phyloP scores from a whole-genome alignment of 2,797 vertebrate genomes.

The Balearica regulorum region DNA sequence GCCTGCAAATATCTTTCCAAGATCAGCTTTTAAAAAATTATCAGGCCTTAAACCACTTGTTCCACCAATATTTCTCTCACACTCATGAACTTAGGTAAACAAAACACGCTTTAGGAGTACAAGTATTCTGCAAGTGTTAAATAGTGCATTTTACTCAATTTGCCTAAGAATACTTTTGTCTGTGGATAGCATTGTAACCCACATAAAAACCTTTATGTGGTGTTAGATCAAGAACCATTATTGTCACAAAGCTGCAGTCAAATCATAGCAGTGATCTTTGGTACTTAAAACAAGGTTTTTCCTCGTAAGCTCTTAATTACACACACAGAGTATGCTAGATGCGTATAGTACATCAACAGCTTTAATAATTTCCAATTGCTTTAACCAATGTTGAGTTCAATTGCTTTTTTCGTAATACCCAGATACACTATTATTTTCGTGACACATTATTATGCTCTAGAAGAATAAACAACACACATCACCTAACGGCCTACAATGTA shows the following conservation, averaged over 20 bases:
- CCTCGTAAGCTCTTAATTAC: constrained; percentile 39
- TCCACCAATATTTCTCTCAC: background rate
- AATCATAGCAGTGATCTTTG: constrained; percentile 24
- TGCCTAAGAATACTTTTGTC: background rate
- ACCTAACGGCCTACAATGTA: background rate
- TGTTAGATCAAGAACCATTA: constrained; percentile 40
- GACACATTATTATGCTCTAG: background rate
- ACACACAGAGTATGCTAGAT: background rate
- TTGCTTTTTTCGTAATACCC: constrained; percentile 4
- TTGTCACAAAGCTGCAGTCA: constrained; percentile 42
- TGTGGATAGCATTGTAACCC: background rate
- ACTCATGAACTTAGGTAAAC: constrained; percentile 2
- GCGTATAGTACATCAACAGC: background rate
- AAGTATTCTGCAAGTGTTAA: background rate
- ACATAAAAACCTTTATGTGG: constrained; percentile 8
- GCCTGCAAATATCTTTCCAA: constrained; percentile 27
- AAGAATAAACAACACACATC: constrained; percentile 24
- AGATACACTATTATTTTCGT: background rate
- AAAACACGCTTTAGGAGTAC: background rate
- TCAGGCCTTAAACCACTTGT: constrained; percentile 28
- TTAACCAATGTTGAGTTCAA: background rate
- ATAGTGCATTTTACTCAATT: background rate
- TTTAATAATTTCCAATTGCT: constrained; percentile 42
- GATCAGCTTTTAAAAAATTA: constrained; percentile 50
- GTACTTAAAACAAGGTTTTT: constrained; percentile 48